phyloP scores from a whole-genome alignment of 2,113 vertebrate species.

The Galemys pyrenaicus region DNA sequence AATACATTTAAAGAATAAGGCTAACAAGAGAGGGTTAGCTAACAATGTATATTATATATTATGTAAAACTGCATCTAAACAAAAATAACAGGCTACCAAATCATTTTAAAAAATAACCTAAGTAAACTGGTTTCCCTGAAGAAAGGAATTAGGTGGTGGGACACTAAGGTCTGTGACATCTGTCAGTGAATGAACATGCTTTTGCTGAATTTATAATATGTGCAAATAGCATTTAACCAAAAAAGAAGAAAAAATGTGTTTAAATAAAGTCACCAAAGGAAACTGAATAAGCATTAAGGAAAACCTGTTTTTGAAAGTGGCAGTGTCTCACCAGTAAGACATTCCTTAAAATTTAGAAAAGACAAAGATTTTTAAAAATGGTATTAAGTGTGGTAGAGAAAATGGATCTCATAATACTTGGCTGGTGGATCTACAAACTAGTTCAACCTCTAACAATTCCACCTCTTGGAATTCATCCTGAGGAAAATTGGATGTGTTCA shows the following conservation, averaged over 20 bases:
- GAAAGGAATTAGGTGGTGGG: neutral
- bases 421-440: neutral
- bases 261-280: conserved; percentile 27
- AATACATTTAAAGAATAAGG: conserved; percentile 3
- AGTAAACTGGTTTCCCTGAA: conserved; percentile 29
- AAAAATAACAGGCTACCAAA: conserved; percentile 6
- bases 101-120: neutral
- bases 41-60: neutral
- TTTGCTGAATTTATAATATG: neutral
- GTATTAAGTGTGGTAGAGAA: neutral
- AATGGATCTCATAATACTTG: neutral
- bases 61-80: neutral
- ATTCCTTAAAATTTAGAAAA: neutral
- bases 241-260: conserved; percentile 10
- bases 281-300: neutral
- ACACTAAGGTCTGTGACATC: neutral
- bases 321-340: neutral
- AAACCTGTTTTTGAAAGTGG: neutral
- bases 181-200: neutral
- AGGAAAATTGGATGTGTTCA: neutral
- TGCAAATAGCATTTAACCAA: neutral
- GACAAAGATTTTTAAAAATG: neutral
- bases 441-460: neutral
- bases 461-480: neutral
- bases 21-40: neutral